phyloP scores from a whole-genome alignment of 1,140 invertebrate species.

The Megathymus violae region DNA sequence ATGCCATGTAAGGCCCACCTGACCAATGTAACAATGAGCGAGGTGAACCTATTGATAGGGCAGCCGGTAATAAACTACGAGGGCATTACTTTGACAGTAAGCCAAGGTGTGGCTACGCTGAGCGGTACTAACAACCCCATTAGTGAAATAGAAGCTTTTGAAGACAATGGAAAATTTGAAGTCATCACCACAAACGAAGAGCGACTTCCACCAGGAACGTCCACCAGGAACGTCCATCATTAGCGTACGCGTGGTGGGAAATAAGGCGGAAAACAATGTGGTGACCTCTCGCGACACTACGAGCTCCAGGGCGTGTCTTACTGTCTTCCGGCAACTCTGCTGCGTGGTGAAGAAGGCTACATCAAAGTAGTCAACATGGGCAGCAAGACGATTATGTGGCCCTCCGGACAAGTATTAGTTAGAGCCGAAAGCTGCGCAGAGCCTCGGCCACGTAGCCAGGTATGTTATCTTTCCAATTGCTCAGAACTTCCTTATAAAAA shows the following conservation, averaged over 20 bases:
- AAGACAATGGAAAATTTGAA: slow-evolving; percentile 1
- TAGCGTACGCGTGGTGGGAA: slow-evolving; percentile 7
- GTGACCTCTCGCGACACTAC: slow-evolving; percentile 18
- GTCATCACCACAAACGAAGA: background rate
- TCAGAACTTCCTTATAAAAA: background rate
- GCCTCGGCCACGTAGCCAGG: background rate
- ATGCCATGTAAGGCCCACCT: slow-evolving; percentile 6
- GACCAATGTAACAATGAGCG: background rate
- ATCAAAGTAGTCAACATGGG: slow-evolving; percentile 31
- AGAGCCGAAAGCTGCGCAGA: slow-evolving; percentile 22
- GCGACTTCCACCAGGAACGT: slow-evolving; percentile 5
- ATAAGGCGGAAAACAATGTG: slow-evolving; percentile 14
- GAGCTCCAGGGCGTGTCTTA: slow-evolving; percentile 24
- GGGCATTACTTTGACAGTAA: background rate
- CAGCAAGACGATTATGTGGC: slow-evolving; percentile 5
- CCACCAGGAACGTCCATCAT: slow-evolving; percentile 30
- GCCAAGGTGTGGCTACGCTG: background rate
- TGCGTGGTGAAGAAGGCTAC: slow-evolving; percentile 22
- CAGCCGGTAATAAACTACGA: slow-evolving; percentile 3
- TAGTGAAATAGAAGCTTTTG: background rate
- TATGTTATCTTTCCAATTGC: background rate
- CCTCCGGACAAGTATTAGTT: slow-evolving; percentile 5
- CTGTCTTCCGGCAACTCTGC: slow-evolving; percentile 24
- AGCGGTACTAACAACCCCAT: background rate
- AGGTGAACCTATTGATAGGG: background rate